Evolutionary conservation across 2,888 invertebrate genomes (phyloP), one percentile per base, ranked within the genome.

Genomic region (Aspidapion aeneum): DNA sequence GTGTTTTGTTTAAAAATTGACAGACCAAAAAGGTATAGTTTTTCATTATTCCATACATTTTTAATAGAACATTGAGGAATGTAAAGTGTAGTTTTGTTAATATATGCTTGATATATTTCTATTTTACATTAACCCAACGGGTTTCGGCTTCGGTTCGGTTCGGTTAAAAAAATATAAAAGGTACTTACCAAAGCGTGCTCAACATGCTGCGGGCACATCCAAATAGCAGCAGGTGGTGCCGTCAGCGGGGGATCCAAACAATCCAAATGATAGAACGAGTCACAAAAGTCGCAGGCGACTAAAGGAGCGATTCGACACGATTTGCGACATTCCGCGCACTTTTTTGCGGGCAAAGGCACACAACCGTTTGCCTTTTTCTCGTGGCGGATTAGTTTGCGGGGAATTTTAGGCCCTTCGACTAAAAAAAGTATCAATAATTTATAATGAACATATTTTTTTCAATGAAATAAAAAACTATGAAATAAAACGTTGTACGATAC

Each of bases 161-260:
- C n/a, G n/a, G n/a, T n/a, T n/a, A n/a, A n/a, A n/a, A n/a, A n/a
- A n/a, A n/a, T n/a, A n/a, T n/a, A n/a, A n/a, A n/a, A n/a, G n/a
- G n/a, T 61, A 82, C 85, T 85, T 79, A 90, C 91, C 74, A 96
- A 85, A 69, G 89, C 89, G 73, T 96, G 93, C 79, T 98, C 95
- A 0, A 93, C 90, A 78, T 98, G 98, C 79, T 94, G 94, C 0
- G 98, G 98, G 78, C 98, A 98, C 96, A 98, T 97, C 98, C 98
- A 98, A 21, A 92, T 85, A 0, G 93, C 93, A 1, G 90, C 88
- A 0, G 98, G 98, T 66, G 93, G 83, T 0, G 91, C 88, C 0
- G 95, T 92, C 61, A 98, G 81, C 0, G 98, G 98, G 0, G 98
- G 97, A 78, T 96, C 91, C 66, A 98, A 79, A 75, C 98, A 98